Base-by-base conservation (phyloP, 2,888 invertebrate species). In the Lepidocyrtoides sp. region DNA sequence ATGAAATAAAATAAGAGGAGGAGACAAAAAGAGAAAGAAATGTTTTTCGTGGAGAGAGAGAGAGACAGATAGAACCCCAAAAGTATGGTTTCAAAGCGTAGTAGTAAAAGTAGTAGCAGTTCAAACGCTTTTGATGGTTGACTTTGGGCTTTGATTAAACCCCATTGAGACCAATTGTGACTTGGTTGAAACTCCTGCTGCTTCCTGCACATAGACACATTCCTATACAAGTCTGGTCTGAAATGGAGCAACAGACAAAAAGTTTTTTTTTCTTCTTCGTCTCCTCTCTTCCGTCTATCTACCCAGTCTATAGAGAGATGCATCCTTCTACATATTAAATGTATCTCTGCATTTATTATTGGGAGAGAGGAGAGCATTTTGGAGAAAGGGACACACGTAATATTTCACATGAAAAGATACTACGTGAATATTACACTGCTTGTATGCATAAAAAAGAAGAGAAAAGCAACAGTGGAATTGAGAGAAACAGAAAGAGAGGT, bases 111-210 rank as follows among this genome's bases (percentile, higher is more conserved):
- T 44, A 44, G 44, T 1, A 5, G 44, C 5, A 51, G 89, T 89
- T 89, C 89, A 89, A 89, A 86, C 66, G 86, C 77, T 86, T 92
- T 90, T 92, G 92, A 92, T 92, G 90, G 90, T 87, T 92, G 85
- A 82, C 90, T 89, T 90, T 90, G 92, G 90, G 82, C 86, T 91
- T 92, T 92, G 90, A 91, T 84, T 91, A 91, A 90, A 86, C 86
- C 87, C 92, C 90, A 86, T 92, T 83, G 92, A 92, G 92, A 92
- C 86, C 92, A 92, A 92, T 90, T 92, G 86, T 75, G 86, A 87
- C 54, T 77, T 10, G 20, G 44, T 29, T 77, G 85, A 7, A 63
- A 57, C 60, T 69, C 23, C 66, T 69, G 17, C 69, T 69, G 0
- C 69, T 48, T 83, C 54, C 79, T 54, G 5, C 29, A 79, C 14